These are phyloP conservation scores for Cinara cedri DNA, from an alignment of 2,888 invertebrate species.

Conservation along the genomic window DNA sequence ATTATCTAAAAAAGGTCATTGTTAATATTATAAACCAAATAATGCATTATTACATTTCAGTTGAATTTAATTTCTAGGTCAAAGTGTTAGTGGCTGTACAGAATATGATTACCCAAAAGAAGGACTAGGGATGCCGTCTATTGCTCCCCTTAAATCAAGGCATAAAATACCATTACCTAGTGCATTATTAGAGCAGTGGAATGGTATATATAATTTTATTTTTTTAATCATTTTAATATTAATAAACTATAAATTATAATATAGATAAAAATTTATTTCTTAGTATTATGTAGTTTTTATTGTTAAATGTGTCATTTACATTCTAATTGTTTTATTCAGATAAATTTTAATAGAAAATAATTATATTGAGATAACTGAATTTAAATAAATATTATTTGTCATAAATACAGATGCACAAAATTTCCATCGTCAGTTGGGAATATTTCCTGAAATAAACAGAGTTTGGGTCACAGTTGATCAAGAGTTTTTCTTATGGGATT, in stretches of 20 bases:
- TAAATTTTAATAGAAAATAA: background rate
- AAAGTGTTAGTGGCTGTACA: slow-evolving; percentile 73
- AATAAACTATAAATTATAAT: background rate
- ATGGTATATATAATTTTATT: slow-evolving; percentile 21
- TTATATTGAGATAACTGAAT: background rate
- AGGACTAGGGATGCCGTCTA: slow-evolving; percentile 21
- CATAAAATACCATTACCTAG: slow-evolving; percentile 71
- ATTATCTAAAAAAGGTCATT: slow-evolving; percentile 64
- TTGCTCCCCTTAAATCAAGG: slow-evolving; percentile 70
- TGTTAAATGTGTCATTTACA: no score
- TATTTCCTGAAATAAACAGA: slow-evolving; percentile 93
- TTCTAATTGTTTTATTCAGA: no score
- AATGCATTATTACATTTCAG: background rate
- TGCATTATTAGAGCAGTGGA: slow-evolving; percentile 44
- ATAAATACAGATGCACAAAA: slow-evolving; percentile 77
- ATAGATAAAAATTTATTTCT: background rate
- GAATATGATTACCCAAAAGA: slow-evolving; percentile 88
- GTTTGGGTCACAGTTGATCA: slow-evolving; percentile 98
- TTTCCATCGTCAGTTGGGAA: slow-evolving; percentile 94
- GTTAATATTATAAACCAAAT: slow-evolving; percentile 7
- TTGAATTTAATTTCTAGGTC: slow-evolving; percentile 6
- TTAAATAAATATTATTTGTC: slow-evolving; percentile 52
- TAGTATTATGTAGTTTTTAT: background rate
- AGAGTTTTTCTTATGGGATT: slow-evolving; percentile 97
- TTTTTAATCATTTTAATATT: no score